Base-by-base conservation (phyloP, 2,113 vertebrate genomes). In the Nymphicus hollandicus region DNA sequence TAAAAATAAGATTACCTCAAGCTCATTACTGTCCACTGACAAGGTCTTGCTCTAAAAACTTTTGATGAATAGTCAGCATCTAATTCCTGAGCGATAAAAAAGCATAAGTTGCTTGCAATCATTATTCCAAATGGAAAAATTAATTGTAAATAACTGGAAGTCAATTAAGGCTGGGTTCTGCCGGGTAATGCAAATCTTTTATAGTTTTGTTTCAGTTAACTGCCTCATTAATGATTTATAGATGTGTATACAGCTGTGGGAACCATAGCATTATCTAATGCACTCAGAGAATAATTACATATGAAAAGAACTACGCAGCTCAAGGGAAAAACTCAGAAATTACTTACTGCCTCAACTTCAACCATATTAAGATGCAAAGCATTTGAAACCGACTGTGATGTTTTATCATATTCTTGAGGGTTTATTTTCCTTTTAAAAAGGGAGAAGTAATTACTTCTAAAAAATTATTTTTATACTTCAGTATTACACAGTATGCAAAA, bases 161-260 rank as follows among this genome's bases (percentile, higher is more conserved):
- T 98, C 96, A 98, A 97, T 98, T 98, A 98, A 98, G 97, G 76
- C 73, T 89, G 82, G 43, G 83, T 97, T 98, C 96, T 98, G 96
- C 96, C 28, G 86, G 97, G 97, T 98, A 97, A 97, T 98, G 96
- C 96, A 98, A 98, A 98, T 98, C 97, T 98, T 98, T 98, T 98
- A 98, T 96, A 97, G 97, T 97, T 98, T 98, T 98, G 95, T 98
- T 98, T 98, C 97, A 97, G 97, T 98, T 98, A 98, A 98, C 97
- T 98, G 97, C 97, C 97, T 98, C 97, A 98, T 98, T 98, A 98
- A 98, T 98, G 97, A 98, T 98, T 98, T 98, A 98, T 98, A 97
- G 97, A 97, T 98, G 96, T 97, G 95, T 97, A 97, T 97, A 97
- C 96, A 98, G 97, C 97, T 98, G 96, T 97, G 97, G 97, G 98